phyloP scores from a whole-genome alignment of 2,797 vertebrate species.

The Pogonophryne albipinna region DNA sequence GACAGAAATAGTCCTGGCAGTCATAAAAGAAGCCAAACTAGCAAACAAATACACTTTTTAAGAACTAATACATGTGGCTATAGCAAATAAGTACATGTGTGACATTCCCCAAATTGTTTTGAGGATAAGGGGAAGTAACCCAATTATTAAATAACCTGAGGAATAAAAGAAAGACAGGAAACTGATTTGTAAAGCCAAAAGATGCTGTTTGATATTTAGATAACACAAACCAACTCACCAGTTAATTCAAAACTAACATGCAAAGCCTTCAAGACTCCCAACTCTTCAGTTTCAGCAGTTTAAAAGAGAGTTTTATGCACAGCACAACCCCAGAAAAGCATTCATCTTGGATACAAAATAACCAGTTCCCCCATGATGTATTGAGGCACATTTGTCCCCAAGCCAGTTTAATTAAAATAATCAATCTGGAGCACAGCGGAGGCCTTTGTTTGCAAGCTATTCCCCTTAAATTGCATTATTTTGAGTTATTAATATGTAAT shows the following conservation, averaged over 20 bases:
- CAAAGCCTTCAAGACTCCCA: background rate
- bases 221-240: no score
- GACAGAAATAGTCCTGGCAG: constrained; percentile 39
- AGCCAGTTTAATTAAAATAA: constrained; percentile 60
- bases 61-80: constrained; percentile 4
- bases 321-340: background rate
- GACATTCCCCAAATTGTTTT: no score
- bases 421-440: constrained; percentile 49
- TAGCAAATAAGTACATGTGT: no score
- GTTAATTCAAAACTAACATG: background rate
- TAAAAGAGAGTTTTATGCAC: background rate
- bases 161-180: no score
- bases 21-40: background rate
- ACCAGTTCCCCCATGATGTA: constrained; percentile 30
- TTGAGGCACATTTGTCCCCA: constrained; percentile 5
- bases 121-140: no score
- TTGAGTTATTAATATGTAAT: constrained; percentile 53
- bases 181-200: no score
- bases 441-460: constrained; percentile 26
- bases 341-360: constrained; percentile 17
- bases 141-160: no score
- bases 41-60: background rate
- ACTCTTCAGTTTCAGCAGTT: background rate
- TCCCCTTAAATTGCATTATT: constrained; percentile 36
- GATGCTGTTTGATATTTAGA: no score